phyloP scores from a whole-genome alignment of 2,888 invertebrate species.

The Molanna angustata region DNA sequence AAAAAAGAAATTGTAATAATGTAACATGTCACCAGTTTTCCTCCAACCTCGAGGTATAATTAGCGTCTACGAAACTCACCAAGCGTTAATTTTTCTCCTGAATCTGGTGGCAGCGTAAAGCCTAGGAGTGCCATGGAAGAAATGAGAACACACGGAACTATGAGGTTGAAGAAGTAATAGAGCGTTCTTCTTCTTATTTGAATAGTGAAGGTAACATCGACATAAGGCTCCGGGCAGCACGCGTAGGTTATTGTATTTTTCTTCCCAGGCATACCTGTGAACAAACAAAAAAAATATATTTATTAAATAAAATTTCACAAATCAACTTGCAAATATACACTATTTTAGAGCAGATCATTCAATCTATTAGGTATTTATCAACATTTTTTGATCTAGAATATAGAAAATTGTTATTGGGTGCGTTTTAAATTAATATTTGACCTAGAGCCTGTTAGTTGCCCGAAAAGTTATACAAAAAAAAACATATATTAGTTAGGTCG shows the following conservation, averaged over 20 bases:
- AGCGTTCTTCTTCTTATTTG: constrained; percentile 93
- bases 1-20: no score
- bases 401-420: no score
- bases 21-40: no score
- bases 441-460: background rate
- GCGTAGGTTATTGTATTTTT: constrained; percentile 88
- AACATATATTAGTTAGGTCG: background rate
- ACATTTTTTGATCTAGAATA: no score
- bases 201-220: constrained; percentile 95
- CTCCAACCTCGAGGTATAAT: no score
- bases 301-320: no score
- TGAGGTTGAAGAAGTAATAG: constrained; percentile 99
- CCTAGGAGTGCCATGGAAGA: constrained; percentile 98
- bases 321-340: no score
- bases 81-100: constrained; percentile 92
- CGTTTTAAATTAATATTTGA: no score
- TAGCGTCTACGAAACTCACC: no score
- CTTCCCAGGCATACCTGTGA: constrained; percentile 84
- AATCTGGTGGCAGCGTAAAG: constrained; percentile 97
- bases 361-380: no score
- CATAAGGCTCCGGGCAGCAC: constrained; percentile 92
- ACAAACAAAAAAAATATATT: background rate
- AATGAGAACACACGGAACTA: constrained; percentile 98
- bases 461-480: background rate
- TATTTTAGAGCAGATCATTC: no score